Evolutionary conservation across 2,888 invertebrate species (phyloP).

Genomic region (Drosophila mercatorum): DNA sequence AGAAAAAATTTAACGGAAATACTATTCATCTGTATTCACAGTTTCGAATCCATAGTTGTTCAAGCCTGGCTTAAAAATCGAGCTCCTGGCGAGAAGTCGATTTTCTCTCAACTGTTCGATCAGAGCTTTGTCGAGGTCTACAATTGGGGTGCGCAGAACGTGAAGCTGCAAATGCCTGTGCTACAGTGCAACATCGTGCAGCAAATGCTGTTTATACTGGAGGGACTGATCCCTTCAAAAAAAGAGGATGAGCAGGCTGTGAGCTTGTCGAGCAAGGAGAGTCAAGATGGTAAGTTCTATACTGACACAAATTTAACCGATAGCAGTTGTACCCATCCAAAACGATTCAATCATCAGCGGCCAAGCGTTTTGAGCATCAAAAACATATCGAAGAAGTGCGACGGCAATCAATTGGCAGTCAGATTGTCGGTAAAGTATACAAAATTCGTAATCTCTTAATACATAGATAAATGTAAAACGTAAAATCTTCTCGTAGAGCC

Average conservation of each 20-base stretch:
- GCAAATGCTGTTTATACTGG: slow-evolving; percentile 93
- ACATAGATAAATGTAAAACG: slow-evolving; percentile 28
- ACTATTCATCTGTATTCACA: not conserved
- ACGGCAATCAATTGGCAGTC: slow-evolving; percentile 77
- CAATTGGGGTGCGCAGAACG: slow-evolving; percentile 93
- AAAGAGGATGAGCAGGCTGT: slow-evolving; percentile 87
- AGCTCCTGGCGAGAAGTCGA: slow-evolving; percentile 86
- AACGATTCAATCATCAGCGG: slow-evolving; percentile 69
- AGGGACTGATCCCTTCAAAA: slow-evolving; percentile 93
- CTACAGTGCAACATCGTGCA: slow-evolving; percentile 95
- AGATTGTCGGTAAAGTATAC: slow-evolving; percentile 83
- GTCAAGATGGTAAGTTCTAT: slow-evolving; percentile 85
- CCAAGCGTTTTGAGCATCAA: slow-evolving; percentile 71
- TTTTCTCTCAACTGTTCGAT: slow-evolving; percentile 91
- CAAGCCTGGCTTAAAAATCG: slow-evolving; percentile 92
- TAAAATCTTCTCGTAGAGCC: slow-evolving; percentile 57
- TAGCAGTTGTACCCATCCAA: slow-evolving; percentile 23
- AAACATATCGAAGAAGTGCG: slow-evolving; percentile 69
- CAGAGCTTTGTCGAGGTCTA: slow-evolving; percentile 90
- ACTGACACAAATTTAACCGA: not conserved
- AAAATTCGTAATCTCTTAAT: slow-evolving; percentile 29
- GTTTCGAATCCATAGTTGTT: slow-evolving; percentile 86
- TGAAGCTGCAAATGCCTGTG: slow-evolving; percentile 92
- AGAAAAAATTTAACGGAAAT: slow-evolving; percentile 16
- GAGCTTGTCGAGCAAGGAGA: slow-evolving; percentile 85